Evolutionary conservation across 2,888 invertebrate genomes (phyloP).

Genomic region (Willowsia nigromaculata): DNA sequence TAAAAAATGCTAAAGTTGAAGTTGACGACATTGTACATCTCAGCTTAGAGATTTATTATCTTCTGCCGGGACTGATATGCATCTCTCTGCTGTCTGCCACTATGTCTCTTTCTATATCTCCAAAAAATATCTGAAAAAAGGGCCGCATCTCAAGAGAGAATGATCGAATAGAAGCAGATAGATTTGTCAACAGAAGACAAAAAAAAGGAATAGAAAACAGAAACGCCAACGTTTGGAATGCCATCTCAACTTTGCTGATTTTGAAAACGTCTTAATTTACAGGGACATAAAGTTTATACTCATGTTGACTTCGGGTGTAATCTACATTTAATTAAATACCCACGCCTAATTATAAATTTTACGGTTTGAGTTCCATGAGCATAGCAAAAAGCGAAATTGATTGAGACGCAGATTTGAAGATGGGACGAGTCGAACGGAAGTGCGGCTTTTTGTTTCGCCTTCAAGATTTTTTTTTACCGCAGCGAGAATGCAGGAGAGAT

Average conservation of each 20-base stretch:
- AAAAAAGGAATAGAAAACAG: constrained; percentile 2
- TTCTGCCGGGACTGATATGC: constrained; percentile 49
- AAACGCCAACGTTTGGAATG: not conserved
- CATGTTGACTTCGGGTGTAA: not conserved
- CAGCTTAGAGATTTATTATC: constrained; percentile 40
- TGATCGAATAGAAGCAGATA: not conserved
- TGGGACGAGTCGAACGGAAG: not conserved
- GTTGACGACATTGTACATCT: not conserved
- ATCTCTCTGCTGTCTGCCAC: constrained; percentile 28
- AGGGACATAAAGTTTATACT: not conserved
- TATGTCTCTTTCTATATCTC: not conserved
- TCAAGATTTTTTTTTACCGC: too few relatives aligned
- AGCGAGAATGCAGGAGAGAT: too few relatives aligned
- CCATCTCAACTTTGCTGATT: not conserved
- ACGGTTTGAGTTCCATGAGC: not conserved
- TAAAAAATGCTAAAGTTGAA: not conserved
- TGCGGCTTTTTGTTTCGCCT: too few relatives aligned
- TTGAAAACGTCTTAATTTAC: not conserved
- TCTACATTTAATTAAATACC: not conserved
- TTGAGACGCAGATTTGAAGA: not conserved
- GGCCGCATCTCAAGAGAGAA: not conserved
- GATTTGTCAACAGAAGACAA: constrained; percentile 32
- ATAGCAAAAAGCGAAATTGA: not conserved
- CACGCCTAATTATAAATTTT: not conserved
- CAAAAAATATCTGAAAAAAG: not conserved